phyloP scores from a whole-genome alignment of 2,113 vertebrate genomes.

The Cyprinus carpio region DNA sequence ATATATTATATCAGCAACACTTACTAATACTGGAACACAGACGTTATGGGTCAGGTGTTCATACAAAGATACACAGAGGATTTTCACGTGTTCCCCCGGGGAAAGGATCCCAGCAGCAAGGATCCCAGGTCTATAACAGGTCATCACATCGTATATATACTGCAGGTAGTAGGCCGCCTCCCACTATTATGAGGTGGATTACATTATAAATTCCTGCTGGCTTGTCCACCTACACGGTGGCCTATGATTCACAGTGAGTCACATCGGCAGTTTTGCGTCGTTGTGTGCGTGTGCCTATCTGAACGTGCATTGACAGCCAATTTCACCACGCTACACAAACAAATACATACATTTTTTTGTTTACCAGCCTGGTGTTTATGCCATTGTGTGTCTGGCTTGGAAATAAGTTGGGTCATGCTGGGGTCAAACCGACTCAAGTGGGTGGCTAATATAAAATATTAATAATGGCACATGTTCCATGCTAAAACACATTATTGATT shows the following conservation, averaged over 20 bases:
- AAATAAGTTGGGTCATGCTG: background rate
- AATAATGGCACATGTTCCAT: background rate
- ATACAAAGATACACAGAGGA: conserved; percentile 9
- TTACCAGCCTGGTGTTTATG: conserved; percentile 2
- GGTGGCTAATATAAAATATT: no score
- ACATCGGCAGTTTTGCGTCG: conserved; percentile 42
- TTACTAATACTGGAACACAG: conserved; percentile 50
- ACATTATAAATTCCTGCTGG: conserved; percentile 35
- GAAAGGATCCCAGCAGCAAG: background rate
- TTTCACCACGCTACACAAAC: background rate
- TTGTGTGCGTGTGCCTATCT: conserved; percentile 10
- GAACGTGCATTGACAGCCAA: conserved; percentile 34
- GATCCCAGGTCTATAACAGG: conserved; percentile 19
- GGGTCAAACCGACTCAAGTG: background rate
- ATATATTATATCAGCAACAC: conserved; percentile 51
- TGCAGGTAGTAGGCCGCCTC: conserved; percentile 29
- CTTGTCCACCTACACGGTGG: conserved; percentile 34
- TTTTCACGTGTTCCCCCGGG: background rate
- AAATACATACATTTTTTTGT: conserved; percentile 18
- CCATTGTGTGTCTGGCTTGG: background rate
- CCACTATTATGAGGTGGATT: conserved; percentile 30
- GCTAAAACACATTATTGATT: no score
- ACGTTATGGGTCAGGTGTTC: conserved; percentile 23
- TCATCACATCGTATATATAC: background rate
- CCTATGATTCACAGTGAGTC: conserved; percentile 53